Evolutionary conservation across 2,113 vertebrate genomes (phyloP).

Genomic region (Serinus canaria): DNA sequence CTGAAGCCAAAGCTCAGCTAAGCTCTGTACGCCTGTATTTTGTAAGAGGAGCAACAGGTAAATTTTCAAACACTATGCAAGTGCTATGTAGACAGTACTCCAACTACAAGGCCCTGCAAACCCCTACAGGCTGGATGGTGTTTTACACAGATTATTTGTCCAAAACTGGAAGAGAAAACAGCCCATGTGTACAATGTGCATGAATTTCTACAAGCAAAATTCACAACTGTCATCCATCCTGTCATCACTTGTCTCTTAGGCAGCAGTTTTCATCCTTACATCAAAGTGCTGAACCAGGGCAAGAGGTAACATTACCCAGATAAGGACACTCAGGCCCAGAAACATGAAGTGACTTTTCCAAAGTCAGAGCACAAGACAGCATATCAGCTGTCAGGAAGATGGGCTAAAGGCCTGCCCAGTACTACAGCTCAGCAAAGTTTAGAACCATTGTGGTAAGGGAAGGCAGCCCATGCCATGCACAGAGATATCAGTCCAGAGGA

Average conservation of each 20-base stretch:
- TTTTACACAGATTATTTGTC: not conserved
- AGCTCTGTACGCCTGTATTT: not conserved
- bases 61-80: not conserved
- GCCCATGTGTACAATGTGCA: not conserved
- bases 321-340: not conserved
- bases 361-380: not conserved
- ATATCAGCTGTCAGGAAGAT: not conserved
- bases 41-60: not conserved
- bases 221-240: not conserved
- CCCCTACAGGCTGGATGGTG: not conserved
- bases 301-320: not conserved
- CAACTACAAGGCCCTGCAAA: not conserved
- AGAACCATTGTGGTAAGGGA: not conserved
- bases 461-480: not conserved
- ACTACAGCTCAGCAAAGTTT: not conserved
- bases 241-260: not conserved
- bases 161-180: not conserved
- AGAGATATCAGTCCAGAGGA: not conserved
- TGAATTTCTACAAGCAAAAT: not conserved
- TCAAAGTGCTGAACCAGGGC: not conserved
- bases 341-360: not conserved
- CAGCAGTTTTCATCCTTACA: not conserved
- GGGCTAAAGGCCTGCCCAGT: not conserved
- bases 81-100: not conserved
- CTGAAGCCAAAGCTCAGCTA: slow-evolving; percentile 19